Evolutionary conservation across 2,113 vertebrate species (phyloP), one percentile per base, ranked within the genome.

Genomic region (Bambusicola thoracicus): DNA sequence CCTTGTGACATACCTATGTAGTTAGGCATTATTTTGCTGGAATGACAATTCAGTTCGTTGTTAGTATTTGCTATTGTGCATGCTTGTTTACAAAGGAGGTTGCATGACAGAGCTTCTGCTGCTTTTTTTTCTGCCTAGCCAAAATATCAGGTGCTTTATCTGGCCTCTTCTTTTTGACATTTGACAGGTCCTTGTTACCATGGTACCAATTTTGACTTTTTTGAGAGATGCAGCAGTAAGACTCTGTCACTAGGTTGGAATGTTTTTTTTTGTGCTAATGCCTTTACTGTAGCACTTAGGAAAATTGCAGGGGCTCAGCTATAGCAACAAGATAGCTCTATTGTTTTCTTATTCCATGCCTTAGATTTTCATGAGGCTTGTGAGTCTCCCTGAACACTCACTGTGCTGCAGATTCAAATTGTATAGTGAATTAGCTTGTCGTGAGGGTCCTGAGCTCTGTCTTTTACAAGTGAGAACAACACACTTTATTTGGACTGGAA

Each of bases 121-220:
- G 1, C 75, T 85, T 77, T 55, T 77, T 66, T 7, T 73, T 94
- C 65, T 83, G 40, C 72, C 46, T 67, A 74, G 65, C 36, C 76
- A 36, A 90, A 94, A 74, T 87, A 74, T 38, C 58, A 43, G 14
- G 62, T 65, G 62, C 40, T 76, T 34, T 82, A 89, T 85, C 82
- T 67, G 63, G 30, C 59, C 44, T 66, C 30, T 73, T 85, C 32
- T 82, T 94, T 85, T 46, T 75, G 77, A 81, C 56, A 68, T 90
- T 83, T 93, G 82, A 75, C 68, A 93, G 83, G 73, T 78, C 61
- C 13, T 85, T 74, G 82, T 95, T 96, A 75, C 88, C 80, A 38
- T 86, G 68, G 88, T 72, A 78, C 82, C 68, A 70, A 2, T 87
- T 85, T 55, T 69, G 90, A 85, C 78, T 91, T 51, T 48, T n/a